Evolutionary conservation across 2,888 invertebrate genomes (phyloP).

Genomic region (Polia nebulosa): DNA sequence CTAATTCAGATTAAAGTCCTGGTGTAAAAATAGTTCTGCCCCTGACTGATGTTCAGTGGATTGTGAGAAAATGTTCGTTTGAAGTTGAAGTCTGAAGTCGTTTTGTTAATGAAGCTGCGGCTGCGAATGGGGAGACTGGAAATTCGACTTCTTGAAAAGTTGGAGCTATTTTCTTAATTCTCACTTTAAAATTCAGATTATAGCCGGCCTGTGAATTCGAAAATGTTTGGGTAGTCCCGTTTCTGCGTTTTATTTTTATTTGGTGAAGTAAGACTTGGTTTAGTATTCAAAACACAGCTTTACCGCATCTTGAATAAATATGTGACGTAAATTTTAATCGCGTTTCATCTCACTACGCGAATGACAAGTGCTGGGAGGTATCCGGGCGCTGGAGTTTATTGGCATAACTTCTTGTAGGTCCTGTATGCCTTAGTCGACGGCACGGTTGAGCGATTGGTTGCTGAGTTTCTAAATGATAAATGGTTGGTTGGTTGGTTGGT

Average conservation of each 20-base stretch:
- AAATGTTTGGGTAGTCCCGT: constrained; percentile 13
- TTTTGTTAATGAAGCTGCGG: constrained; percentile 52
- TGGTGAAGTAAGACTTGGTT: constrained; percentile 15
- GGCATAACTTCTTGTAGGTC: background rate
- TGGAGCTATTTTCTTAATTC: constrained; percentile 49
- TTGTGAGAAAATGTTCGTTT: constrained; percentile 42
- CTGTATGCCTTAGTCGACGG: too few species aligned
- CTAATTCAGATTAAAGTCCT: constrained; percentile 48
- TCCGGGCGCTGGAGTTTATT: background rate
- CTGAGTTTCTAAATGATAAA: too few species aligned
- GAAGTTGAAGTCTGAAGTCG: constrained; percentile 51
- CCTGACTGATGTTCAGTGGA: constrained; percentile 36
- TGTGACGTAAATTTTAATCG: constrained; percentile 38
- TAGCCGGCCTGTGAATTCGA: constrained; percentile 30
- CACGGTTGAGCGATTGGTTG: too few species aligned
- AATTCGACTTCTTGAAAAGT: constrained; percentile 40
- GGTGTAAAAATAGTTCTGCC: constrained; percentile 50
- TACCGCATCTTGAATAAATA: constrained; percentile 46
- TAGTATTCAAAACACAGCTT: constrained; percentile 36
- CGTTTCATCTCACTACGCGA: constrained; percentile 1
- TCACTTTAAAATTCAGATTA: constrained; percentile 42
- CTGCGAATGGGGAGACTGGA: constrained; percentile 31
- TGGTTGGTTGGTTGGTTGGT: too few species aligned
- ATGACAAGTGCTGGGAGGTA: constrained; percentile 1
- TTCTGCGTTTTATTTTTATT: constrained; percentile 41